A percentile compares a stretch with the other conserved stretches of the same genome.
Conservation (phyloP, 2,113 vertebrate species). For the Cebidichthys violaceus region DNA sequence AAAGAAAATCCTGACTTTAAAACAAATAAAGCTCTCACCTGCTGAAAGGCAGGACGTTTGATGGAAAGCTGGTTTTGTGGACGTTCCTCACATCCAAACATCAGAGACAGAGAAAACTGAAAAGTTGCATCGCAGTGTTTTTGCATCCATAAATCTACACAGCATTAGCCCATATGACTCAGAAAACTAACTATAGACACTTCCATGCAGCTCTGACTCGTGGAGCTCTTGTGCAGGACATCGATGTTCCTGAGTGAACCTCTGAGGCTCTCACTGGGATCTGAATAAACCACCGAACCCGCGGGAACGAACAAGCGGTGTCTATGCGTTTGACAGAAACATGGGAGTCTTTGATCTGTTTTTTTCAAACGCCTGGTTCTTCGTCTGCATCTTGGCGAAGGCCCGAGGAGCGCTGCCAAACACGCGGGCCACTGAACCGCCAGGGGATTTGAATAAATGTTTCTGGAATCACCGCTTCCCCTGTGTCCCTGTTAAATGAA, state of each 20-base stretch:
- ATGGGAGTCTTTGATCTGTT: constrained; percentile 52
- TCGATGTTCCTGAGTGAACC: constrained; percentile 7
- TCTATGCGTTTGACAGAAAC: constrained; percentile 55
- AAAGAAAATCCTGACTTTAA: not conserved
- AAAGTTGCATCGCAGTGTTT: not conserved
- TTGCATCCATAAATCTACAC: constrained; percentile 11
- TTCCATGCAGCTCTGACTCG: not conserved
- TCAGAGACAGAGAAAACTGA: not conserved
- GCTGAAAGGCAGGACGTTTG: not conserved
- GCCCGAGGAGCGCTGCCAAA: constrained; percentile 37
- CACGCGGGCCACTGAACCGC: constrained; percentile 17
- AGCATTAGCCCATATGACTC: constrained; percentile 3
- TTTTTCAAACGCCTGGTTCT: constrained; percentile 20
- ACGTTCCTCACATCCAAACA: not conserved
- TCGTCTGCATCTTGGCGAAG: constrained; percentile 35
- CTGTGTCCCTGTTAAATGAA: constrained; percentile 33
- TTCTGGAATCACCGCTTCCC: constrained; percentile 32
- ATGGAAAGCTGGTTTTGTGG: not conserved
- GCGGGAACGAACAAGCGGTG: constrained; percentile 7
- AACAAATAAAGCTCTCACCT: not conserved
- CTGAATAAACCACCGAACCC: constrained; percentile 7
- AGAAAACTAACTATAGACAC: constrained; percentile 2
- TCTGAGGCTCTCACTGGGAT: constrained; percentile 40
- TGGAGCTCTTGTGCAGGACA: not conserved
- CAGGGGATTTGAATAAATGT: constrained; percentile 46